phyloP scores from a whole-genome alignment of 53 echinoderm and acorn worm species.

The Apostichopus leukothele region DNA sequence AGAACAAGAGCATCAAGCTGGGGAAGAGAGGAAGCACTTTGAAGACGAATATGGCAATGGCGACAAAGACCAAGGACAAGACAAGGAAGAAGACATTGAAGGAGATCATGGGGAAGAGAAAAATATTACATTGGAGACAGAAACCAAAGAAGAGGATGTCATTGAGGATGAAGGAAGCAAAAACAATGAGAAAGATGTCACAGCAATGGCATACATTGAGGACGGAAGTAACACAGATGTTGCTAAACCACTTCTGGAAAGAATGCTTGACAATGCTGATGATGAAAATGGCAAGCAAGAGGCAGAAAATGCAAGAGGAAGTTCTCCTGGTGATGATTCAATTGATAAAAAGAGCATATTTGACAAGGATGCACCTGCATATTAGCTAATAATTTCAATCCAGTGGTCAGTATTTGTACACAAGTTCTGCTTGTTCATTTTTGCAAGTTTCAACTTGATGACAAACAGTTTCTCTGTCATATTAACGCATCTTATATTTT shows the following conservation, averaged over 20 bases:
- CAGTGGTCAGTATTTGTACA: no score
- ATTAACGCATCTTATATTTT: no score
- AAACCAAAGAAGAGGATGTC: not conserved
- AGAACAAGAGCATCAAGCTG: not conserved
- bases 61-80: not conserved
- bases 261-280: not conserved
- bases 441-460: no score
- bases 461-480: no score
- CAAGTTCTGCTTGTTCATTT: no score
- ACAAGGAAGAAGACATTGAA: not conserved
- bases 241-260: not conserved
- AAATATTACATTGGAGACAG: not conserved
- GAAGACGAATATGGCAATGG: no score
- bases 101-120: not conserved
- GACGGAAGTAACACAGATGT: not conserved
- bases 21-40: not conserved
- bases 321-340: constrained; percentile 10
- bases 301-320: not conserved
- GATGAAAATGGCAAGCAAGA: not conserved
- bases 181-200: not conserved
- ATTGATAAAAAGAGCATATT: constrained; percentile 27
- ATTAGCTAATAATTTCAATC: not conserved
- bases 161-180: not conserved
- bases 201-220: not conserved
- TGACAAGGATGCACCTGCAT: constrained; percentile 36